Evolutionary conservation across 2,113 vertebrate species (phyloP), one percentile per base, ranked within the genome.

Genomic region (Nibea albiflora): DNA sequence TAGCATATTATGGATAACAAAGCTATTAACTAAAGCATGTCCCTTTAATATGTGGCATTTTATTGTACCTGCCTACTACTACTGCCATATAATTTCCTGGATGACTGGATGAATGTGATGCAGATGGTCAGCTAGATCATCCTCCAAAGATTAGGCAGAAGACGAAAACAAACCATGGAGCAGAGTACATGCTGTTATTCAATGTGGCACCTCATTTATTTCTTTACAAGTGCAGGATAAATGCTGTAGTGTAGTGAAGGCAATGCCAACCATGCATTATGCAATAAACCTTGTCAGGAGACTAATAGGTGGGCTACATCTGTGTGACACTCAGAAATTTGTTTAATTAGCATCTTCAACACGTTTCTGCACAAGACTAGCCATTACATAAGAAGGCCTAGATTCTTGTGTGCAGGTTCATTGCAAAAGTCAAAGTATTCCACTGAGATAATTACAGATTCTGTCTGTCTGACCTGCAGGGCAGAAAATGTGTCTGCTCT

Each of bases 401-500:
- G 78, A 80, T 80, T 68, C 56, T 79, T 61, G 50, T 73, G 65
- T 69, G 50, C 76, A 71, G 81, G 83, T 79, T 86, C 69, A 84
- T 65, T 78, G 80, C 60, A 47, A 80, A 89, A 88, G 83, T 76
- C 71, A 68, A 14, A 81, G 71, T 79, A 74, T 76, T 91, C 82
- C 68, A 70, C 67, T 77, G 80, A 74, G 72, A 90, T 90, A 87
- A 90, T 93, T 81, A 90, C 74, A 88, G 53, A 86, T 84, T 83
- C 42, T 76, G 62, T 80, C 68, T 31, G 84, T 85, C 47, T 89
- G 84, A 85, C 73, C 85, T 83, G 66, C 70, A 63, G 84, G 79
- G 77, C 76, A 56, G 46, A 31, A 57, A 90, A 81, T 74, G 76
- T 68, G 54, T 78, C 66, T 69, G 72, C 68, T 88, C 46, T 20